Conservation (phyloP, 2,888 invertebrate species). For the Tortrix viridana region DNA sequence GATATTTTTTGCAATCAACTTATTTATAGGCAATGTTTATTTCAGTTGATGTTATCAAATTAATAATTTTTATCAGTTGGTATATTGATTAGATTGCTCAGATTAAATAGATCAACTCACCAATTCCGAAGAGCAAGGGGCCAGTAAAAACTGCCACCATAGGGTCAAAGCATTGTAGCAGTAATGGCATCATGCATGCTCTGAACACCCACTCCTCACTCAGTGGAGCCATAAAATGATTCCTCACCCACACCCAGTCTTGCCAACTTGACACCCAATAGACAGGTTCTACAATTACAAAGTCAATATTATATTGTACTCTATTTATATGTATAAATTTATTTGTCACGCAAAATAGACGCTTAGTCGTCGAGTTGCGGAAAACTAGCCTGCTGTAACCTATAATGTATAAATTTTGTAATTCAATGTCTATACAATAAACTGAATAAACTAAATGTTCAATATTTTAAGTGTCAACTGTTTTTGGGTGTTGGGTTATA, state of each 20-base stretch:
- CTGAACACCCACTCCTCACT: constrained; percentile 98
- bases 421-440: too few relatives aligned
- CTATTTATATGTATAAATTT: too few relatives aligned
- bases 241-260: constrained; percentile 93
- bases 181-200: constrained; percentile 96
- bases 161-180: constrained; percentile 92
- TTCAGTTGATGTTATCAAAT: neutral
- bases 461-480: too few relatives aligned
- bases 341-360: too few relatives aligned
- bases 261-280: constrained; percentile 89
- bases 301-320: neutral
- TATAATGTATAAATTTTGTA: too few relatives aligned
- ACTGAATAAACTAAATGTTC: too few relatives aligned
- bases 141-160: constrained; percentile 91
- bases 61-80: neutral
- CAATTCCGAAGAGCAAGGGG: constrained; percentile 96
- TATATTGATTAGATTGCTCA: neutral
- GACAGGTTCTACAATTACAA: constrained; percentile 82
- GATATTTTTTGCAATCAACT: too few relatives aligned
- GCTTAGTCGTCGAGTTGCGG: neutral
- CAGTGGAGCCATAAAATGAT: constrained; percentile 95
- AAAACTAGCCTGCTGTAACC: too few relatives aligned
- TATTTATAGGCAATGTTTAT: neutral
- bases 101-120: constrained; percentile 67
- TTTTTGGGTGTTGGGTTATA: too few relatives aligned